Evolutionary conservation across 2,113 vertebrate species (phyloP).

Genomic region (Nyctibius bracteatus): DNA sequence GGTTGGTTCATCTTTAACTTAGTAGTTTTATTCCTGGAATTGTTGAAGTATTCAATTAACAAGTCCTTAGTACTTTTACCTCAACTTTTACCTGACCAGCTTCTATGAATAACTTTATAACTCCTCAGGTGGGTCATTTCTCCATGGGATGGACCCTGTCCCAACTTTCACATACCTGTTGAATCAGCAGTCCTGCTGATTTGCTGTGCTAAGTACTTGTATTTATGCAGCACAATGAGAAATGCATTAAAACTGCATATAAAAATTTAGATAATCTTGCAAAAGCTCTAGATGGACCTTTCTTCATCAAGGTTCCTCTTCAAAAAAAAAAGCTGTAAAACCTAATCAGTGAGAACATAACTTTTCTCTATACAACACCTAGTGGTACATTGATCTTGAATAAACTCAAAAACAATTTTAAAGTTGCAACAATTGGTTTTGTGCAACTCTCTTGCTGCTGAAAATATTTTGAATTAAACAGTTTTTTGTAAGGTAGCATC

Average conservation of each 20-base stretch:
- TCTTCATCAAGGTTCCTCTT: background rate
- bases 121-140: background rate
- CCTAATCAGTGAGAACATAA: background rate
- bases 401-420: background rate
- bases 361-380: background rate
- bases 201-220: background rate
- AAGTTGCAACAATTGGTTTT: background rate
- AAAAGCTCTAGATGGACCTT: background rate
- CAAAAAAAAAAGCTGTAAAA: background rate
- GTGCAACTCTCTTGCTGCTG: background rate
- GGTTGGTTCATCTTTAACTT: background rate
- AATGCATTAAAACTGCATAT: background rate
- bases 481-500: background rate
- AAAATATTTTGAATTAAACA: background rate
- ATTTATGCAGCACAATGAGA: background rate
- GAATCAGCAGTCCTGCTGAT: background rate
- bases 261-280: background rate
- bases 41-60: background rate
- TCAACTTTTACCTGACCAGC: background rate
- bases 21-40: background rate
- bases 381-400: background rate
- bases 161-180: background rate
- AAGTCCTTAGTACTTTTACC: background rate
- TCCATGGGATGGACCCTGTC: background rate
- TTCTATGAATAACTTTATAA: background rate